phyloP scores from a whole-genome alignment of 2,888 invertebrate species.

The Liodrosophila aerea region DNA sequence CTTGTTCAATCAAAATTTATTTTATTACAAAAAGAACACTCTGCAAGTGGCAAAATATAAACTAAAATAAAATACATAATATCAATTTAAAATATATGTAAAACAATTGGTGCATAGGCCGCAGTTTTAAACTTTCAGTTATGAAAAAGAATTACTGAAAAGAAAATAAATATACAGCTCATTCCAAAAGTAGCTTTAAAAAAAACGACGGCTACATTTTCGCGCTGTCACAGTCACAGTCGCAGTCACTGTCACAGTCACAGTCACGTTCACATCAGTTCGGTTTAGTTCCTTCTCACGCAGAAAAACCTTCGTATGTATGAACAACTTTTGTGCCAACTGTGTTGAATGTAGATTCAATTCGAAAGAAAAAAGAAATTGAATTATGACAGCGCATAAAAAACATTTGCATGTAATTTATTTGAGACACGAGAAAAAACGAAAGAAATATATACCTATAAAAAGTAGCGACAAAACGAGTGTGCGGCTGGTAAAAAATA shows the following conservation, averaged over 20 bases:
- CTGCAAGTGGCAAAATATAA: conserved; percentile 9
- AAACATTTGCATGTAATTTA: conserved; percentile 57
- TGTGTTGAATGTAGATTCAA: conserved; percentile 62
- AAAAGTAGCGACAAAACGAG: conserved; percentile 22
- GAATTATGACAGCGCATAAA: conserved; percentile 58
- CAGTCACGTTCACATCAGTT: conserved; percentile 38
- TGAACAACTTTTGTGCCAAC: conserved; percentile 70
- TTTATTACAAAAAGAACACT: not conserved
- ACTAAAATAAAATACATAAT: not conserved
- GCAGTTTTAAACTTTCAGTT: conserved; percentile 19
- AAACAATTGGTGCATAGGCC: conserved; percentile 31
- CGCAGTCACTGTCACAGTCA: conserved; percentile 23
- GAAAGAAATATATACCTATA: conserved; percentile 13
- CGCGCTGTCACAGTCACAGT: conserved; percentile 27
- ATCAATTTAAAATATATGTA: conserved; percentile 17
- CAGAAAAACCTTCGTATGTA: conserved; percentile 37
- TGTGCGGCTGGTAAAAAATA: conserved; percentile 47
- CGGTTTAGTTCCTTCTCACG: conserved; percentile 66
- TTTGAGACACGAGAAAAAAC: conserved; percentile 41
- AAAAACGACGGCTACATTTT: conserved; percentile 27
- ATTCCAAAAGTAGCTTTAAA: conserved; percentile 37
- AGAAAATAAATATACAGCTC: conserved; percentile 12
- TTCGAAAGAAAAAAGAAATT: conserved; percentile 45
- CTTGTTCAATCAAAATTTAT: too few relatives aligned
- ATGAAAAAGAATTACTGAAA: conserved; percentile 2